A percentile compares a stretch with the other conserved stretches of the same genome.
These are phyloP conservation scores for Lepidocolaptes lacrymiger DNA, from an alignment of 2,797 vertebrate species.

Conservation along the genomic window DNA sequence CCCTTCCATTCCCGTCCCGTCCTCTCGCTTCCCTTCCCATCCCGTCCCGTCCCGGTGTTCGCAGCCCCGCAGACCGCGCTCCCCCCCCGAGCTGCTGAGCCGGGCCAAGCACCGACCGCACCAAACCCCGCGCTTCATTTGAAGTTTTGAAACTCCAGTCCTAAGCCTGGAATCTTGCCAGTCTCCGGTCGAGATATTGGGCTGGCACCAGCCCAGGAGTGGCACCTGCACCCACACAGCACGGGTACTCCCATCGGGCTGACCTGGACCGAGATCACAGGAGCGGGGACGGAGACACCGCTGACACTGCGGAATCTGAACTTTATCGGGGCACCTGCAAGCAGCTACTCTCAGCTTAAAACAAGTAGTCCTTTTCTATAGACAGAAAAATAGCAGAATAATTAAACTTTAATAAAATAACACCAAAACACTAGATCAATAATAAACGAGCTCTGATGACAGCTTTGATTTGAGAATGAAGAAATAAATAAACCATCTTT, in stretches of 20 bases:
- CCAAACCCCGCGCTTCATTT: background rate
- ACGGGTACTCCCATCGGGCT: background rate
- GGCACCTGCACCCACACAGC: background rate
- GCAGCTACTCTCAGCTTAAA: background rate
- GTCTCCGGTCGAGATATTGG: background rate
- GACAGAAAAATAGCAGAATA: background rate
- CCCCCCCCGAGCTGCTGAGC: background rate
- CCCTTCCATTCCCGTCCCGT: no score
- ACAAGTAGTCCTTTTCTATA: background rate
- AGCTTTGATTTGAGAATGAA: no score
- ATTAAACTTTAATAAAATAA: background rate
- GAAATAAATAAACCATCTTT: no score
- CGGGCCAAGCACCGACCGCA: background rate
- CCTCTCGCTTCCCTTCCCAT: background rate
- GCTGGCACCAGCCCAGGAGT: background rate
- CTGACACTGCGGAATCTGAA: accelerated
- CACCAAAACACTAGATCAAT: background rate
- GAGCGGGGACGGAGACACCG: background rate
- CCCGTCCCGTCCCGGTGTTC: no score
- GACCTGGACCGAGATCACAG: background rate
- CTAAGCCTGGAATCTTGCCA: background rate
- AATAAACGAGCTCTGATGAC: background rate
- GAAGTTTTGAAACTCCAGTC: background rate
- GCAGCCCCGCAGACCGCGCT: background rate
- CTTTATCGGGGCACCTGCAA: background rate